Evolutionary conservation across 2,797 vertebrate genomes (phyloP).

Genomic region (Cirrhinus molitorella): DNA sequence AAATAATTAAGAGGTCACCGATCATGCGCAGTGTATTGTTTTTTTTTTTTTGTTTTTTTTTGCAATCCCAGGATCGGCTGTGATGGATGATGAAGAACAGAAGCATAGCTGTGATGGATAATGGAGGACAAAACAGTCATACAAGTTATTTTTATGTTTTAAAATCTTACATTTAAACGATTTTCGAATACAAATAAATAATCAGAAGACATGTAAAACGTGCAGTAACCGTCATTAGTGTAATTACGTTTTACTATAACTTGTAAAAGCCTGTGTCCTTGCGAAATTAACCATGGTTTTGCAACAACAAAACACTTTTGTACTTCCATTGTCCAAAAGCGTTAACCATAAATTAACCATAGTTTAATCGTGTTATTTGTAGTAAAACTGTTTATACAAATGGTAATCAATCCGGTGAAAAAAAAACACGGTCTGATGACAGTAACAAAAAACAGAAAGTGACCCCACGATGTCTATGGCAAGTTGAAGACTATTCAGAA

Average conservation of each 20-base stretch:
- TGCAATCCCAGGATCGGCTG: not conserved
- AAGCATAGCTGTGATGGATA: not conserved
- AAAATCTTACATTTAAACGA: not conserved
- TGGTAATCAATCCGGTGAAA: no score
- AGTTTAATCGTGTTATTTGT: no score
- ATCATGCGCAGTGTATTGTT: not conserved
- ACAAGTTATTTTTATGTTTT: not conserved
- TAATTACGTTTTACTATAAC: no score
- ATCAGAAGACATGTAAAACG: no score
- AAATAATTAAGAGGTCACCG: not conserved
- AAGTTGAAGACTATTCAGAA: not conserved
- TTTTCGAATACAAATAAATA: no score
- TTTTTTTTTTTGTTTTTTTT: not conserved
- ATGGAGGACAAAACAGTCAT: not conserved
- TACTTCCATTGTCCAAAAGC: no score
- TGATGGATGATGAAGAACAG: not conserved
- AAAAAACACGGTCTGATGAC: constrained; percentile 16
- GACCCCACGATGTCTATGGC: not conserved
- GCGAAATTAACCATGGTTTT: no score
- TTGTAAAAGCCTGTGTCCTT: no score
- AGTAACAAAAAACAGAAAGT: constrained; percentile 2
- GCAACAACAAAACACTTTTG: no score
- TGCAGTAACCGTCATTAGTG: no score
- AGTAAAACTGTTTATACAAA: no score
- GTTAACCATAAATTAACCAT: no score